Evolutionary conservation across 2,113 vertebrate species (phyloP), one percentile per base, ranked within the genome.

Genomic region (Myrmecobius fasciatus): DNA sequence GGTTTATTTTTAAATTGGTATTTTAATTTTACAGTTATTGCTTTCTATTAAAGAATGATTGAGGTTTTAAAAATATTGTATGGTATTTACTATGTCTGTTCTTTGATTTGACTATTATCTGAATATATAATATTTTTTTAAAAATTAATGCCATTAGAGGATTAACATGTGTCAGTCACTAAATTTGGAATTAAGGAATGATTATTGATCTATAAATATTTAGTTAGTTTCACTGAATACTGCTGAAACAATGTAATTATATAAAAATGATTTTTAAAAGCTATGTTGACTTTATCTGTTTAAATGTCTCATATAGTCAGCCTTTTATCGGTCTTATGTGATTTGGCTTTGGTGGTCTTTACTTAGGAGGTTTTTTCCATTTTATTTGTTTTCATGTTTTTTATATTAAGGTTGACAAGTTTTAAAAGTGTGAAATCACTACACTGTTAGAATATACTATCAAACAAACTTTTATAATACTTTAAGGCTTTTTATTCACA

Each of bases 401-500:
- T 43, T 43, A 43, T 83, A 17, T 24, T 17, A 83, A 83, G n/a
- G 36, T 83, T 83, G 43, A n/a, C 17, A 83, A 83, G 67, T 93
- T 83, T 90, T 11, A 95, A 22, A 94, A 96, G 3, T 93, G 22
- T 91, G 51, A 93, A 94, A 88, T 36, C n/a, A 96, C 53, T 96
- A 52, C 92, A 93, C 9, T 0, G 56, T 94, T 94, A 92, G 0
- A 51, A 51, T 90, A 51, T 49, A 49, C 89, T 49, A 48, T 90
- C 25, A 94, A 95, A 96, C 93, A 48, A 89, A 14, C 22, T 97
- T 95, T 91, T 14, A 31, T 22, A 93, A 96, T 6, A 0, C 49
- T 93, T 96, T 96, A 91, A 92, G 92, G n/a, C 36, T 95, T 96
- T 91, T 36, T 94, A 97, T 51, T 53, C 26, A 51, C 28, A 89